A percentile compares a stretch with the other conserved stretches of the same genome.
phyloP scores from a whole-genome alignment of 2,113 vertebrate genomes.

The Aegithalos caudatus region DNA sequence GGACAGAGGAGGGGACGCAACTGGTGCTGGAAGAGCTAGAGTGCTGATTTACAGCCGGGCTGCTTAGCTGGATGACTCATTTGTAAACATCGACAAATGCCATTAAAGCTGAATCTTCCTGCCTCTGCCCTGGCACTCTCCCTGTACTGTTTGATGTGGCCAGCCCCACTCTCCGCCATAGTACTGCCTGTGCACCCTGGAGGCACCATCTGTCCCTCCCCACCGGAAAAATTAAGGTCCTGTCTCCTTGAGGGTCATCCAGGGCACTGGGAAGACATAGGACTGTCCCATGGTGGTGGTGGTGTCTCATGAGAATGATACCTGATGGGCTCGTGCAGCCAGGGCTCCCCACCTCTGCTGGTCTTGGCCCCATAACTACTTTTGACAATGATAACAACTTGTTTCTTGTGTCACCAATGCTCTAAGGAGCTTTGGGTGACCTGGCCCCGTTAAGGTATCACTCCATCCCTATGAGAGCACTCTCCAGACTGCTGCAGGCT shows the following conservation, averaged over 20 bases:
- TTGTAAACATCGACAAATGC: constrained; percentile 46
- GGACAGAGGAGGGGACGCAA: neutral
- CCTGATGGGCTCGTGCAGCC: neutral
- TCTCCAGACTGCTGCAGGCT: neutral
- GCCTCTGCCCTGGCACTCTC: neutral
- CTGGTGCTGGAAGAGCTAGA: neutral
- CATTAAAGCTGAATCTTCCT: constrained; percentile 44
- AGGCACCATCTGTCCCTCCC: neutral
- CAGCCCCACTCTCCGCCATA: rapidly evolving
- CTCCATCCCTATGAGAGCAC: neutral
- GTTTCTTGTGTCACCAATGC: neutral
- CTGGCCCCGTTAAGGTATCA: neutral
- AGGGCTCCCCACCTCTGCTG: neutral
- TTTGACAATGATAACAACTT: neutral
- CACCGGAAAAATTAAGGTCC: rapidly evolving
- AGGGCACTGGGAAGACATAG: neutral
- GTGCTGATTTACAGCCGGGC: constrained; percentile 57
- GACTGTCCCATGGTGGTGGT: neutral
- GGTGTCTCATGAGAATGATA: neutral
- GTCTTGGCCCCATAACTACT: neutral
- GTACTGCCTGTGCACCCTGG: rapidly evolving
- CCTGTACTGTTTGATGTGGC: rapidly evolving
- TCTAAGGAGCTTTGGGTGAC: neutral
- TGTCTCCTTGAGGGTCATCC: neutral
- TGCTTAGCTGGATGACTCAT: constrained; percentile 43